phyloP scores from a whole-genome alignment of 2,888 invertebrate genomes.

The Brenthis daphne region DNA sequence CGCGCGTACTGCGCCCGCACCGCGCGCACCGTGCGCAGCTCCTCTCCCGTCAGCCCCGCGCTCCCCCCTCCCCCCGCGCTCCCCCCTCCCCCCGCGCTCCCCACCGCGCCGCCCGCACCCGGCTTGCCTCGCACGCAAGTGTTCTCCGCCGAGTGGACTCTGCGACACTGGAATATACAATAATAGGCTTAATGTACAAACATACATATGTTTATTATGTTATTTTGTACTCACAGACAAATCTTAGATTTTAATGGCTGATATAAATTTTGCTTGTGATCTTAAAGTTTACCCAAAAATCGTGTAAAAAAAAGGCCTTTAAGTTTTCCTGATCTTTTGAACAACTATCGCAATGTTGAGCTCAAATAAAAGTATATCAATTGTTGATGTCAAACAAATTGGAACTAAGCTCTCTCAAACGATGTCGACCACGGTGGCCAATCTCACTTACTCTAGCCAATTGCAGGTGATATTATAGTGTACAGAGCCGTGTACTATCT shows the following conservation, averaged over 20 bases:
- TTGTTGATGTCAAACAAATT: no score
- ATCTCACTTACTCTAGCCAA: no score
- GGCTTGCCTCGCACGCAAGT: conserved; percentile 68
- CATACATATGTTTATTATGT: no score
- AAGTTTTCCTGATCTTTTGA: neutral
- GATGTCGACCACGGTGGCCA: no score
- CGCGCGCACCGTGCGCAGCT: conserved; percentile 88
- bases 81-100: conserved; percentile 59
- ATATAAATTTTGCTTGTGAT: no score
- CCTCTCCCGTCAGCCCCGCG: conserved; percentile 86
- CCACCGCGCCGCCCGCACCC: conserved; percentile 48
- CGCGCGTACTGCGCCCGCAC: conserved; percentile 90
- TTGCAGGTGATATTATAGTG: no score
- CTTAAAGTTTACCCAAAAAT: no score
- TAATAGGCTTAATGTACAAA: neutral
- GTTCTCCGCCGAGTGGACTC: conserved; percentile 89
- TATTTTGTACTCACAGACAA: no score
- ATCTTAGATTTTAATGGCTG: no score
- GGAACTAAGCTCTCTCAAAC: no score
- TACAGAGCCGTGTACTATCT: no score
- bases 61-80: conserved; percentile 17
- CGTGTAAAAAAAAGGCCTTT: no score
- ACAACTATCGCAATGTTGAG: neutral
- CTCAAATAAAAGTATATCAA: neutral
- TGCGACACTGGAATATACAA: conserved; percentile 79